Evolutionary conservation across 2,113 vertebrate genomes (phyloP).

Genomic region (Lethenteron reissneri): DNA sequence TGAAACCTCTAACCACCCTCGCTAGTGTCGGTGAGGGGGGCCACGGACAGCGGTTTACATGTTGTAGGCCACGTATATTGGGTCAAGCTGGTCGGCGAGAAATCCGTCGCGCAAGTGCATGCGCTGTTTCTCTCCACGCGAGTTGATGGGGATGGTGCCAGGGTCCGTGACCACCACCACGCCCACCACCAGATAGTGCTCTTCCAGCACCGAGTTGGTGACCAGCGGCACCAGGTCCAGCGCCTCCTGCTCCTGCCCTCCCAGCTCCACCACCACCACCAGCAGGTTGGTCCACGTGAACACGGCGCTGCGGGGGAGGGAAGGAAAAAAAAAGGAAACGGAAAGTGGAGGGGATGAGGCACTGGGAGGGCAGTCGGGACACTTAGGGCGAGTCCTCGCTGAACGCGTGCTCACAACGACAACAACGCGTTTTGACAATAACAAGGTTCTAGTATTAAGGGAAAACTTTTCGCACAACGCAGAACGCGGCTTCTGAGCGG

Average conservation of each 20-base stretch:
- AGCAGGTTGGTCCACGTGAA: slow-evolving; percentile 94
- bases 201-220: slow-evolving; percentile 70
- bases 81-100: slow-evolving; percentile 82
- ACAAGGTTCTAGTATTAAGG: neutral
- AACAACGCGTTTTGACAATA: neutral
- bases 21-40: neutral
- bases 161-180: slow-evolving; percentile 86
- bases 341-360: too few relatives aligned
- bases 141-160: slow-evolving; percentile 83
- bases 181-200: slow-evolving; percentile 77
- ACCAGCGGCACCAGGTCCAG: slow-evolving; percentile 73
- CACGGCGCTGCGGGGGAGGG: slow-evolving; percentile 37
- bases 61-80: slow-evolving; percentile 91
- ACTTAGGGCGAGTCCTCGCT: too few relatives aligned
- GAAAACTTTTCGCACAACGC: too few relatives aligned
- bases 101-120: slow-evolving; percentile 92
- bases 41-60: slow-evolving; percentile 28
- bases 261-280: slow-evolving; percentile 80
- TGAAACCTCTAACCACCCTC: too few relatives aligned
- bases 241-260: slow-evolving; percentile 71
- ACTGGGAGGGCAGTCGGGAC: too few relatives aligned
- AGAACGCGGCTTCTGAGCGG: too few relatives aligned
- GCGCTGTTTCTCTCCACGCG: slow-evolving; percentile 76
- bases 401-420: neutral
- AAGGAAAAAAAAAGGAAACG: neutral